Evolutionary conservation across 2,888 invertebrate genomes (phyloP).

Genomic region (Galeruca laticollis): DNA sequence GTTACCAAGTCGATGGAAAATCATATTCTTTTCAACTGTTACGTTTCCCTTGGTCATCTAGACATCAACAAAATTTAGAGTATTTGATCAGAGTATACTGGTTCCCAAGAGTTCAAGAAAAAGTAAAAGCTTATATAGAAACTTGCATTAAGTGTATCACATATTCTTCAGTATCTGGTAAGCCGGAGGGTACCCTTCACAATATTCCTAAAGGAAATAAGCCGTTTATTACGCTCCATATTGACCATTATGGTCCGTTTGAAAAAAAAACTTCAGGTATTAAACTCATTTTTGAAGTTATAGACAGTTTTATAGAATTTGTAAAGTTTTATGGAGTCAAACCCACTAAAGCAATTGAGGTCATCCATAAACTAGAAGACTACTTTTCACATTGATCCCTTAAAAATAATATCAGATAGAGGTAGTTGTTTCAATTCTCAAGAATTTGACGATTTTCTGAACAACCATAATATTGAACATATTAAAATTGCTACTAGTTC

Average conservation of each 20-base stretch:
- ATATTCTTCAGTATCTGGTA: conserved; percentile 40
- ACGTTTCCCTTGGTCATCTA: conserved; percentile 23
- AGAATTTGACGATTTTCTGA: neutral
- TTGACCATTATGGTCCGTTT: no score
- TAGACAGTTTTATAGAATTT: no score
- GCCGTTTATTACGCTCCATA: no score
- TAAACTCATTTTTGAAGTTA: no score
- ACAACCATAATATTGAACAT: conserved; percentile 47
- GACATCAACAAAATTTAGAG: conserved; percentile 28
- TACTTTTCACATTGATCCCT: no score
- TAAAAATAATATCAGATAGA: no score
- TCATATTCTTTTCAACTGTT: conserved; percentile 24
- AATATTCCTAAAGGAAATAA: conserved; percentile 46
- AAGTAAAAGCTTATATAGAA: conserved; percentile 45
- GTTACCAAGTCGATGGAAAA: conserved; percentile 30
- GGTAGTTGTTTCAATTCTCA: no score
- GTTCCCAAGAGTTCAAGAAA: conserved; percentile 48
- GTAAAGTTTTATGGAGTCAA: no score
- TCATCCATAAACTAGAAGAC: no score
- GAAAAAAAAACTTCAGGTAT: no score
- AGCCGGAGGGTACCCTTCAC: conserved; percentile 36
- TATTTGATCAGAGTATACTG: conserved; percentile 21
- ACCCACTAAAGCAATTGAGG: no score
- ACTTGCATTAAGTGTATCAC: conserved; percentile 52
- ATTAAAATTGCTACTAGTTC: no score